Evolutionary conservation across 2,797 vertebrate genomes (phyloP).

Genomic region (Gastrophryne carolinensis): DNA sequence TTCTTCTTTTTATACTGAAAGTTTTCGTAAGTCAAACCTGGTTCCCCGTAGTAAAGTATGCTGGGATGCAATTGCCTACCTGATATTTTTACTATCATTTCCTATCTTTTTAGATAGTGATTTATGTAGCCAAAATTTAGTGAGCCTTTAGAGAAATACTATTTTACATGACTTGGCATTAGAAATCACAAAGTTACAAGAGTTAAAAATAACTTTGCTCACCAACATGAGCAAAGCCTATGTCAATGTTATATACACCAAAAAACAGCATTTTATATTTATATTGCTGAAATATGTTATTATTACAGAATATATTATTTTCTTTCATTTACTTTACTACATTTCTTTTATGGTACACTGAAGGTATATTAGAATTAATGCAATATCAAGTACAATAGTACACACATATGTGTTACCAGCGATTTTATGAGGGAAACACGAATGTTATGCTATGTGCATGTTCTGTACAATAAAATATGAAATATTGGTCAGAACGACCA

Average conservation of each 20-base stretch:
- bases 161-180: slow-evolving; percentile 41
- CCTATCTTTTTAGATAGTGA: slow-evolving; percentile 35
- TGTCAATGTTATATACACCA: background rate
- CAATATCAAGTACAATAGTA: too few relatives aligned
- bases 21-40: slow-evolving; percentile 27
- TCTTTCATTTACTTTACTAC: too few relatives aligned
- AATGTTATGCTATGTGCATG: too few relatives aligned
- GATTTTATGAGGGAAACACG: too few relatives aligned
- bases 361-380: too few relatives aligned
- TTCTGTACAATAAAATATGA: too few relatives aligned
- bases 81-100: slow-evolving; percentile 29
- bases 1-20: slow-evolving; percentile 20
- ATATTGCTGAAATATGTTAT: background rate
- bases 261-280: background rate
- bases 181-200: slow-evolving; percentile 14
- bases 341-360: too few relatives aligned
- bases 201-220: background rate
- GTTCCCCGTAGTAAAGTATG: slow-evolving; percentile 34
- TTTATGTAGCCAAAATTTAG: slow-evolving; percentile 37
- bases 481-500: too few relatives aligned
- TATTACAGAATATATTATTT: too few relatives aligned
- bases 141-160: slow-evolving; percentile 39
- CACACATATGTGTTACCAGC: too few relatives aligned
- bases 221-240: background rate
- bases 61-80: slow-evolving; percentile 39